Conservation (phyloP, 2,797 vertebrate genomes). For the Heliangelus exortis region DNA sequence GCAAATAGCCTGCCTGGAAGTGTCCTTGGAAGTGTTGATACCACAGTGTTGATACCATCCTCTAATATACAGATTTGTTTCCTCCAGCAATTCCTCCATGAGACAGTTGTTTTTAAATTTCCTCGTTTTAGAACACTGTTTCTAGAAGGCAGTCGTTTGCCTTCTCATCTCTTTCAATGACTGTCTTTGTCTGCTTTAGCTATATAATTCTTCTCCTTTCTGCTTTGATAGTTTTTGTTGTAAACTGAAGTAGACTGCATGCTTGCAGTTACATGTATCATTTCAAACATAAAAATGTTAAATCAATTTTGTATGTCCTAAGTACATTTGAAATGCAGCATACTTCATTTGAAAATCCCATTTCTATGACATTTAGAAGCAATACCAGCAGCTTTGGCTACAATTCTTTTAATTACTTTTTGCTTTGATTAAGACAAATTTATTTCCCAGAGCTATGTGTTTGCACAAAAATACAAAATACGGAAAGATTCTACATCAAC, state of each 20-base stretch:
- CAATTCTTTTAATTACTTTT: slow-evolving; percentile 42
- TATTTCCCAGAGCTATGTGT: background rate
- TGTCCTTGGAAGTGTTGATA: background rate
- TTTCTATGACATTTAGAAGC: background rate
- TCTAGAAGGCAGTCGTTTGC: background rate
- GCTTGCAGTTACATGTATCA: background rate
- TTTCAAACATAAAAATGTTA: background rate
- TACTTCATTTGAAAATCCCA: background rate
- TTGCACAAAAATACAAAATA: background rate
- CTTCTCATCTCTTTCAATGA: background rate
- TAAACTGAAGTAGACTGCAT: background rate
- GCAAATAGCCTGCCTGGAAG: background rate
- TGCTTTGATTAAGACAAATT: slow-evolving; percentile 35
- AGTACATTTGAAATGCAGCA: background rate
- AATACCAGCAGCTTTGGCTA: background rate
- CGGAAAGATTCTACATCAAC: background rate
- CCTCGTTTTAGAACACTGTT: background rate
- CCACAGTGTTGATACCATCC: background rate
- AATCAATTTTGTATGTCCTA: background rate
- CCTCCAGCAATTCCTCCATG: background rate
- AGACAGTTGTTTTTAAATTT: background rate
- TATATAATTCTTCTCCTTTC: background rate
- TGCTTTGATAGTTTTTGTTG: background rate
- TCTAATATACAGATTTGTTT: accelerated
- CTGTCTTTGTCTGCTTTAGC: background rate